Conservation (phyloP, 2,797 vertebrate species). For the Neoniphon sammara region DNA sequence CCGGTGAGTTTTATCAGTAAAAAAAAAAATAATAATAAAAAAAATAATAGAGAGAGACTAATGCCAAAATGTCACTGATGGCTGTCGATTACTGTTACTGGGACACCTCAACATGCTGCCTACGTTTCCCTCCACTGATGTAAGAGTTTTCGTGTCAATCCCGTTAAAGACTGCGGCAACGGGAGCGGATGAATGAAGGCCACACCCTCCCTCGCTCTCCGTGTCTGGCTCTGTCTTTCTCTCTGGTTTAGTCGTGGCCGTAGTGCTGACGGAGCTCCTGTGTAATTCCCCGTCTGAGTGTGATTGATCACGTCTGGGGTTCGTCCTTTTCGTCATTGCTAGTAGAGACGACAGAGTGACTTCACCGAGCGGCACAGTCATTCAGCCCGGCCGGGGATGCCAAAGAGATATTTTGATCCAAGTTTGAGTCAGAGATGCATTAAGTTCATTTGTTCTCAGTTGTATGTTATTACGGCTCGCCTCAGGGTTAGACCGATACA, state of each 20-base stretch:
- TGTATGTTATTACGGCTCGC: neutral
- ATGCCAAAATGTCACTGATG: neutral
- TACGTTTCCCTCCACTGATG: conserved; percentile 44
- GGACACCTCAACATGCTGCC: conserved; percentile 28
- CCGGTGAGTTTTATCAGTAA: neutral
- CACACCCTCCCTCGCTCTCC: conserved; percentile 26
- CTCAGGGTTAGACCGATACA: neutral
- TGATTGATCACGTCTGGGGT: conserved; percentile 74
- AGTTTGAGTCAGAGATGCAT: conserved; percentile 1
- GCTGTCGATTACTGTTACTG: conserved; percentile 22
- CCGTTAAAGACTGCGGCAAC: conserved; percentile 36
- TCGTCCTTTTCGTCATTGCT: conserved; percentile 67
- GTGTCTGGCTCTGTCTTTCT: neutral
- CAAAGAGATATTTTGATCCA: neutral
- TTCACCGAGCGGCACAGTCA: conserved; percentile 36
- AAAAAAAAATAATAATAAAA: neutral
- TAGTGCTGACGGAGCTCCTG: conserved; percentile 52
- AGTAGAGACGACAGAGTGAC: conserved; percentile 48
- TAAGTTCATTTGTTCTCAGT: neutral
- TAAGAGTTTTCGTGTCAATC: conserved; percentile 44
- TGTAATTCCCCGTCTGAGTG: conserved; percentile 54
- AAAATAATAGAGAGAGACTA: neutral
- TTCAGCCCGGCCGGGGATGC: conserved; percentile 5
- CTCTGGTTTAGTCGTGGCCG: neutral
- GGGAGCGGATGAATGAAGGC: conserved; percentile 22